Evolutionary conservation across 1,140 invertebrate genomes (phyloP).

Genomic region (Microplitis demolitor): DNA sequence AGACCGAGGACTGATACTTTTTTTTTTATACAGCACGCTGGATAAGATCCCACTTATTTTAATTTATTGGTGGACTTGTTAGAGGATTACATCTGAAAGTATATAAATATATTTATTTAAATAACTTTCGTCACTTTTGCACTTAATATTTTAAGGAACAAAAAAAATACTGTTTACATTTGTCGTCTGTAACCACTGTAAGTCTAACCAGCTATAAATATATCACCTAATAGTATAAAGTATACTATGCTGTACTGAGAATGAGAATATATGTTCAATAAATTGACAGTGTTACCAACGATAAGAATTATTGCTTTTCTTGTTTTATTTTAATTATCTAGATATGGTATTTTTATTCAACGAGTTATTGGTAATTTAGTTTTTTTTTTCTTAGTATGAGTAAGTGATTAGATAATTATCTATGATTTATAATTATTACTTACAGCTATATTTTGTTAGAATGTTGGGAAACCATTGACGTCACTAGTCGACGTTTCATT

Average conservation of each 20-base stretch:
- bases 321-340: neutral
- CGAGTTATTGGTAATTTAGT: no score
- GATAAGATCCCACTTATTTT: no score
- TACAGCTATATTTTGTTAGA: no score
- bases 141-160: constrained; percentile 28
- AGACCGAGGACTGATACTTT: neutral
- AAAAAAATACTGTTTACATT: constrained; percentile 49
- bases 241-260: constrained; percentile 36
- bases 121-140: constrained; percentile 33
- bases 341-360: neutral
- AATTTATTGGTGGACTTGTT: neutral
- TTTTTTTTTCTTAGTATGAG: no score
- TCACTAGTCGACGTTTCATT: neutral
- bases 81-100: neutral
- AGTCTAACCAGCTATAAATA: constrained; percentile 27
- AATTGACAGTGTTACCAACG: constrained; percentile 43
- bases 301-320: constrained; percentile 7
- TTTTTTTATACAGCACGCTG: neutral
- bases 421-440: no score
- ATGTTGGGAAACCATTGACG: neutral
- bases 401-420: no score
- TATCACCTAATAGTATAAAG: constrained; percentile 20
- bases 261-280: constrained; percentile 38
- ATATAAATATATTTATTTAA: constrained; percentile 20
- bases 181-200: neutral